A percentile compares a stretch with the other conserved stretches of the same genome.
phyloP scores from a whole-genome alignment of 2,888 invertebrate genomes.

The Geophilus truncorum region DNA sequence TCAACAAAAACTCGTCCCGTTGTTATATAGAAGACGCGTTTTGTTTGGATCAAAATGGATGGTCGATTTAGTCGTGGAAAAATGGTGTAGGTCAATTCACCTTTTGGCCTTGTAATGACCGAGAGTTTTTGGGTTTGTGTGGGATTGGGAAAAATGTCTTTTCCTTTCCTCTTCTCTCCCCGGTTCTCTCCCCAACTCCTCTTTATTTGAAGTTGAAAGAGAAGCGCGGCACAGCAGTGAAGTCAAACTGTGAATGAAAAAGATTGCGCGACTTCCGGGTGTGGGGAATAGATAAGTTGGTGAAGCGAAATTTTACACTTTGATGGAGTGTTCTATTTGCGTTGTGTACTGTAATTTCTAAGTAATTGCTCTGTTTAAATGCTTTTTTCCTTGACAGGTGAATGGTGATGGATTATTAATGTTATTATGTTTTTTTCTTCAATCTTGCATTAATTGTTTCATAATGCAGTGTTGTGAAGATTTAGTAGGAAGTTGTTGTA shows the following conservation, averaged over 20 bases:
- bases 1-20: conserved; percentile 12
- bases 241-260: neutral
- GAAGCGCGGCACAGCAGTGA: neutral
- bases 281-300: neutral
- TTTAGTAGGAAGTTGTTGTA: too few species aligned
- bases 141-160: conserved; percentile 3
- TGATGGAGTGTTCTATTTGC: too few species aligned
- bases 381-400: neutral
- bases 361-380: too few species aligned
- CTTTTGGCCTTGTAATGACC: conserved; percentile 18
- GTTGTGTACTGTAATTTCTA: too few species aligned
- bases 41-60: neutral
- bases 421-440: too few species aligned
- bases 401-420: too few species aligned
- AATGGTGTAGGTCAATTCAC: conserved; percentile 3
- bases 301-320: too few species aligned
- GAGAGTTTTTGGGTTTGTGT: neutral
- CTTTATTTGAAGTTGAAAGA: neutral
- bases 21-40: neutral
- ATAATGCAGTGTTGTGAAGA: too few species aligned
- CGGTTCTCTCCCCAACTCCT: neutral
- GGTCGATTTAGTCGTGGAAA: conserved; percentile 20
- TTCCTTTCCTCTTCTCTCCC: neutral
- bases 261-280: conserved; percentile 8
- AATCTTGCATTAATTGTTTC: too few species aligned